Evolutionary conservation across 2,797 vertebrate genomes (phyloP).

Genomic region (Brotogeris chrysoptera): DNA sequence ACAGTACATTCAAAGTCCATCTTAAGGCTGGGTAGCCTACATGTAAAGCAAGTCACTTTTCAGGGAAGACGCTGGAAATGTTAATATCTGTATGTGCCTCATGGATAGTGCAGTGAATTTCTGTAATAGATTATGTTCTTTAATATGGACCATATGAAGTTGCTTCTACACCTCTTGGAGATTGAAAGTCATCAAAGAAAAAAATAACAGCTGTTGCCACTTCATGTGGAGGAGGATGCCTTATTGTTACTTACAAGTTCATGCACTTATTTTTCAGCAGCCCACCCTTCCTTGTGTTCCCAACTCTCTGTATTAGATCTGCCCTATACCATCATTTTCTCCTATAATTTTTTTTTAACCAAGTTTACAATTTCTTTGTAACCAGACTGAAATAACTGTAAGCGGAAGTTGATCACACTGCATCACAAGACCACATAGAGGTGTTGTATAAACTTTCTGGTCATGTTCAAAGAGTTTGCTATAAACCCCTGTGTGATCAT

Average conservation of each 20-base stretch:
- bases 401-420: fast-evolving
- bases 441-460: neutral
- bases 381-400: neutral
- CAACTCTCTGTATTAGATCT: neutral
- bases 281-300: neutral
- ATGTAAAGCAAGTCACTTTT: neutral
- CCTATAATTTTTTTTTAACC: fast-evolving
- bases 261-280: neutral
- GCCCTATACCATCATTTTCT: neutral
- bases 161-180: neutral
- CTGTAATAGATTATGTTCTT: neutral
- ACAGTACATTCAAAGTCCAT: fast-evolving
- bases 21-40: neutral
- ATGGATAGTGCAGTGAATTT: neutral
- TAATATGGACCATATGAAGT: neutral
- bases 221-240: neutral
- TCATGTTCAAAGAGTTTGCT: neutral
- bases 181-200: neutral
- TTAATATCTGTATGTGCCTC: neutral
- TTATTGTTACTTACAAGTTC: neutral
- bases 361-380: neutral
- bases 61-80: neutral
- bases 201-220: neutral
- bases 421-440: neutral
- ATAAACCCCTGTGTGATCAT: fast-evolving